phyloP scores from a whole-genome alignment of 2,113 vertebrate species.

The Dissostichus mawsoni region DNA sequence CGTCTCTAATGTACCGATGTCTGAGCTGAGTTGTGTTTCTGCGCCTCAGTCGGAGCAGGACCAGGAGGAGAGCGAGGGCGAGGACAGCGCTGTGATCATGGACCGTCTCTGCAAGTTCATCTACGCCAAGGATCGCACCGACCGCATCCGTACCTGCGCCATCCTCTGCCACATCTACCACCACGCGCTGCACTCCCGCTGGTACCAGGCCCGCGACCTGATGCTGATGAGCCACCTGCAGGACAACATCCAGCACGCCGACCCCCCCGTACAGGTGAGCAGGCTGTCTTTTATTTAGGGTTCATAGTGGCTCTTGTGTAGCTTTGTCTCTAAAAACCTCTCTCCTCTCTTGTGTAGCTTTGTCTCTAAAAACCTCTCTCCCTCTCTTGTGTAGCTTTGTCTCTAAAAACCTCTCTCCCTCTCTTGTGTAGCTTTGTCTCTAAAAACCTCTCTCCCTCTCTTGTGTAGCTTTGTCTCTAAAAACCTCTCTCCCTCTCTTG shows the following conservation, averaged over 20 bases:
- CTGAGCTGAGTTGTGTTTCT: background rate
- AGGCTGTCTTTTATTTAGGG: background rate
- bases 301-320: background rate
- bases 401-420: background rate
- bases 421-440: background rate
- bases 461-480: background rate
- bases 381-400: background rate
- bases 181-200: slow-evolving; percentile 92
- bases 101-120: slow-evolving; percentile 94
- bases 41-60: slow-evolving; percentile 89
- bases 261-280: slow-evolving; percentile 91
- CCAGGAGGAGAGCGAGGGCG: slow-evolving; percentile 90
- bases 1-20: background rate
- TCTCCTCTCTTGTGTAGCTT: background rate
- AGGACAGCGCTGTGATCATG: slow-evolving; percentile 91
- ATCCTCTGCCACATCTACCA: slow-evolving; percentile 97
- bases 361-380: background rate
- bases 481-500: background rate
- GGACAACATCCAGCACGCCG: slow-evolving; percentile 94
- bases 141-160: slow-evolving; percentile 92
- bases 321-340: background rate
- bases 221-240: slow-evolving; percentile 97
- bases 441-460: background rate
- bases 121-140: slow-evolving; percentile 92
- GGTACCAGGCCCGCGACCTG: slow-evolving; percentile 93